A percentile compares a stretch with the other conserved stretches of the same genome.
Evolutionary conservation across 2,888 invertebrate genomes (phyloP).

Genomic region (Micoletzkya japonica): DNA sequence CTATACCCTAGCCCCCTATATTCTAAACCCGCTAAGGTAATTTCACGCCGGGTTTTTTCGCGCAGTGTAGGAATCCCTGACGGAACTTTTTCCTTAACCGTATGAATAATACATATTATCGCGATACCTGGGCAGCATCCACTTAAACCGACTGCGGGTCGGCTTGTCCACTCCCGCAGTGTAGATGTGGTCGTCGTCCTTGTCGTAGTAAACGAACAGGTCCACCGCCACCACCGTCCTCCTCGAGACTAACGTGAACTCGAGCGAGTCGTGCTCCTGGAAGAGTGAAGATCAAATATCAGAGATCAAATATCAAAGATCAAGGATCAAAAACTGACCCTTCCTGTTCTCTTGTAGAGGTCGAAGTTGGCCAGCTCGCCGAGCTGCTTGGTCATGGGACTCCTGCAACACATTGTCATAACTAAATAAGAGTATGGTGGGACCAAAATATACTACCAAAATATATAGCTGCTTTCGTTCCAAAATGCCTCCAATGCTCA

Average conservation of each 20-base stretch:
- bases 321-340: not conserved
- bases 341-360: conserved; percentile 23
- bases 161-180: conserved; percentile 19
- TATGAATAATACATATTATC: too few relatives aligned
- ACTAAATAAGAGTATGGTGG: too few relatives aligned
- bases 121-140: conserved; percentile 23
- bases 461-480: too few relatives aligned
- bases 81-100: too few relatives aligned
- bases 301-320: not conserved
- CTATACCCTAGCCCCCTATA: too few relatives aligned
- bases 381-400: conserved; percentile 2
- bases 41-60: too few relatives aligned
- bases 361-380: conserved; percentile 13
- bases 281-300: not conserved
- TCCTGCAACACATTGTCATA: not conserved
- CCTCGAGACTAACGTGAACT: conserved; percentile 18
- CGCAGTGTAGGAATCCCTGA: too few relatives aligned
- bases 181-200: conserved; percentile 27
- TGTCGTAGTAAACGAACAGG: not conserved
- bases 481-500: too few relatives aligned
- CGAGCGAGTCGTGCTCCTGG: conserved; percentile 24
- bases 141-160: conserved; percentile 6
- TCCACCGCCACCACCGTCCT: not conserved
- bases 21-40: too few relatives aligned
- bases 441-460: too few relatives aligned